Conservation (phyloP, 2,888 invertebrate species). For the Cephus nigrinus region DNA sequence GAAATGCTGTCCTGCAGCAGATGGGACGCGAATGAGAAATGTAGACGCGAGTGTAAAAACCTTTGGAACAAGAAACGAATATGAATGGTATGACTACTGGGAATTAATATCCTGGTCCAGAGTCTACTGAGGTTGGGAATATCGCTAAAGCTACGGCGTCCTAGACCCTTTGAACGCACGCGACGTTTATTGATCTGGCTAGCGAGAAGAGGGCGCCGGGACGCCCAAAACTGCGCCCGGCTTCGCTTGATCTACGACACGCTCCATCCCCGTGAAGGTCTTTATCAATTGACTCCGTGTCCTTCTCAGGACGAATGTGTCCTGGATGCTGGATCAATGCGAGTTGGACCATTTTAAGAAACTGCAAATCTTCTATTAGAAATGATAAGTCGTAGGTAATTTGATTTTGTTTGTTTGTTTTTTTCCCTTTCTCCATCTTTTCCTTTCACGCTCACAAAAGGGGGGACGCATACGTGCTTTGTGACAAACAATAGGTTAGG, state of each 20-base stretch:
- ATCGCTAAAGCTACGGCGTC: conserved; percentile 25
- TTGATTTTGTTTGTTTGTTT: not conserved
- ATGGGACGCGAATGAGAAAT: not conserved
- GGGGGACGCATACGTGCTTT: not conserved
- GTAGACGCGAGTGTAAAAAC: not conserved
- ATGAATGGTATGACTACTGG: not conserved
- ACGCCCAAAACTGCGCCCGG: conserved; percentile 20
- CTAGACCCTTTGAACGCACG: conserved; percentile 52
- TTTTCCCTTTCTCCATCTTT: not conserved
- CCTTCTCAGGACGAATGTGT: not conserved
- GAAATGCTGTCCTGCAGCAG: not conserved
- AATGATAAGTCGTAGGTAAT: not conserved
- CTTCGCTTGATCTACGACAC: conserved; percentile 19
- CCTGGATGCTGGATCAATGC: not conserved
- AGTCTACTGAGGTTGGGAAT: not conserved
- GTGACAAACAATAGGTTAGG: not conserved
- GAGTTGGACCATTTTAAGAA: not conserved
- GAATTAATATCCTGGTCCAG: not conserved
- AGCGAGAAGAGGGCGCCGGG: conserved; percentile 20
- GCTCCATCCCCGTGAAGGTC: conserved; percentile 27
- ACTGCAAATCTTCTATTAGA: not conserved
- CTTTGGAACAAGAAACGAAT: not conserved
- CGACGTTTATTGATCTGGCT: conserved; percentile 56
- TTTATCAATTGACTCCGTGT: conserved; percentile 36
- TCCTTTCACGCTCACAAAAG: not conserved